A percentile compares a stretch with the other conserved stretches of the same genome.
These are phyloP conservation scores for Melipona beecheii DNA, from an alignment of 2,888 invertebrate species.

Conservation along the genomic window DNA sequence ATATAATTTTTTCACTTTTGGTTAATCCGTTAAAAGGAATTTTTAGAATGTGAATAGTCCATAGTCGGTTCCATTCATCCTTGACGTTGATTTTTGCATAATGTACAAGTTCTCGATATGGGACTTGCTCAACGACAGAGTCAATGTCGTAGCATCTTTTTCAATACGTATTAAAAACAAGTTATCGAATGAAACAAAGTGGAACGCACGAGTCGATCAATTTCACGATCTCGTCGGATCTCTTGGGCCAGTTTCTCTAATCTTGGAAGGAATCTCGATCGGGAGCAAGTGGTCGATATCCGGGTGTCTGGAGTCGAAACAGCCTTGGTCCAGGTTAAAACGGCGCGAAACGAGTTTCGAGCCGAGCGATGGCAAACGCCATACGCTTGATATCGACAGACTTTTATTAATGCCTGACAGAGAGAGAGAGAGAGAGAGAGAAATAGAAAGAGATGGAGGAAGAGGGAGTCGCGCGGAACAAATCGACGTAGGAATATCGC, in stretches of 20 bases:
- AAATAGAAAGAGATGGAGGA: not conserved
- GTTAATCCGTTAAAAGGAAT: too few relatives aligned
- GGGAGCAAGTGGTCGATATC: not conserved
- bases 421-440: not conserved
- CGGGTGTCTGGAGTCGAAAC: not conserved
- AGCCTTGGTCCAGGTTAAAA: not conserved
- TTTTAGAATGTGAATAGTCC: too few relatives aligned
- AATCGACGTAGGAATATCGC: slow-evolving; percentile 65
- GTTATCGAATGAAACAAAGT: not conserved
- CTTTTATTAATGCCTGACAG: slow-evolving; percentile 65
- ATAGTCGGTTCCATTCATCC: too few relatives aligned
- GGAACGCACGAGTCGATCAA: not conserved
- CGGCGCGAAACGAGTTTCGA: slow-evolving; percentile 17
- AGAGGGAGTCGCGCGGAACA: slow-evolving; percentile 33
- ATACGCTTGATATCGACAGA: slow-evolving; percentile 61
- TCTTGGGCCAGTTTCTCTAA: not conserved
- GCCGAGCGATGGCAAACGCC: slow-evolving; percentile 35
- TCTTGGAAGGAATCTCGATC: not conserved
- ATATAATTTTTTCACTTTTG: too few relatives aligned
- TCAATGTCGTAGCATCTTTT: too few relatives aligned
- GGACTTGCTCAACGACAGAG: too few relatives aligned
- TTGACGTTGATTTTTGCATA: too few relatives aligned
- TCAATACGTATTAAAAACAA: not conserved
- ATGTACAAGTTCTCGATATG: too few relatives aligned
- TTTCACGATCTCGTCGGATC: not conserved